Percentiles rank a stretch among this genome's conserved stretches.
Evolutionary conservation across 1,140 invertebrate species (phyloP).

Genomic region (Apolygus lucorum): DNA sequence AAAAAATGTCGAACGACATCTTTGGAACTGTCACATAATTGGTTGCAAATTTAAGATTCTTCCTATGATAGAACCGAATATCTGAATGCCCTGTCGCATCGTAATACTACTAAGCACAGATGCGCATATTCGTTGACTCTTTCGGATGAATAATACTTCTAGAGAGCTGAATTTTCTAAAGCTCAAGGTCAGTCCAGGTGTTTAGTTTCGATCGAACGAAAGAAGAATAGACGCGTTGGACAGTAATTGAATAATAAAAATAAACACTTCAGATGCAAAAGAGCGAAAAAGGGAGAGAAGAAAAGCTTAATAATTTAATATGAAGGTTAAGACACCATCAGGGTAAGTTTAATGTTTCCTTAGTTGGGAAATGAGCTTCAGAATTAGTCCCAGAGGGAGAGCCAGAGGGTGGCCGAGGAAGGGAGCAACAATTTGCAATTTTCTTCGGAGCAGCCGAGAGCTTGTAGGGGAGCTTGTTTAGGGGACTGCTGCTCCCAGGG

Average conservation of each 20-base stretch:
- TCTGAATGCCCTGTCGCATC: too few species aligned
- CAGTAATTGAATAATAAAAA: conserved; percentile 4
- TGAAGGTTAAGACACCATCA: conserved; percentile 12
- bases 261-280: not conserved
- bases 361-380: conserved; percentile 3
- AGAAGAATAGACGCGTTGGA: not conserved
- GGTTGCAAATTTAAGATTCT: too few species aligned
- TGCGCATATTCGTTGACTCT: too few species aligned
- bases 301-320: conserved; percentile 15
- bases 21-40: too few species aligned
- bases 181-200: too few species aligned
- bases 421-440: conserved; percentile 27
- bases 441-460: not conserved
- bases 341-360: conserved; percentile 15
- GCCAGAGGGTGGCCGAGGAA: not conserved
- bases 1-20: too few species aligned
- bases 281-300: not conserved
- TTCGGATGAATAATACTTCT: too few species aligned
- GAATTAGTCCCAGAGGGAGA: conserved; percentile 11
- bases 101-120: too few species aligned
- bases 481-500: conserved; percentile 9
- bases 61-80: too few species aligned
- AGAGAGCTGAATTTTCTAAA: too few species aligned
- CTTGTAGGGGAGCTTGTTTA: conserved; percentile 8
- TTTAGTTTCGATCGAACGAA: too few species aligned